These are phyloP conservation scores for Netelia melanura DNA, from an alignment of 2,888 invertebrate genomes.

Conservation along the genomic window DNA sequence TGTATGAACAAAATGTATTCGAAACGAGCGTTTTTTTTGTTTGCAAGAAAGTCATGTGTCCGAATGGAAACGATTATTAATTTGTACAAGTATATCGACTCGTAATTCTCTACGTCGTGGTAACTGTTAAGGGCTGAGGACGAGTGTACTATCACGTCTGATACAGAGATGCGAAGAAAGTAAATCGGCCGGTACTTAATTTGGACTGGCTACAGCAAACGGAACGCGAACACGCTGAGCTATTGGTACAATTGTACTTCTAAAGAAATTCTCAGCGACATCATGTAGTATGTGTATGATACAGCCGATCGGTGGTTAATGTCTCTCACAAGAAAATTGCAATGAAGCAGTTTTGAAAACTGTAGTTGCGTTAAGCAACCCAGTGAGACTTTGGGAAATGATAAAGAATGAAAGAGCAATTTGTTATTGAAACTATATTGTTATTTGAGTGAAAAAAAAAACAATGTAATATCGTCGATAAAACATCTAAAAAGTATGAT, in stretches of 20 bases:
- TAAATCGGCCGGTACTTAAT: not conserved
- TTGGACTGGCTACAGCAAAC: not conserved
- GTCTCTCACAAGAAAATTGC: slow-evolving; percentile 4
- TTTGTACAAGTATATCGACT: not conserved
- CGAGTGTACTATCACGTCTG: not conserved
- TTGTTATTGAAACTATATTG: slow-evolving; percentile 48
- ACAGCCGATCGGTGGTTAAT: not conserved
- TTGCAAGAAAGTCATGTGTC: not conserved
- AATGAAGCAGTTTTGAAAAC: slow-evolving; percentile 5
- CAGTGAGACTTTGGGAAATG: slow-evolving; percentile 6
- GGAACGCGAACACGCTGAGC: not conserved
- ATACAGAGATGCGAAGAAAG: not conserved
- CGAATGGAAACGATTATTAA: not conserved
- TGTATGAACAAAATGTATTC: not conserved
- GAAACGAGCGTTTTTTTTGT: not conserved
- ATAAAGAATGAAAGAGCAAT: slow-evolving; percentile 36
- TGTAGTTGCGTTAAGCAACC: not conserved
- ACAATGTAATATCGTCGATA: slow-evolving; percentile 1
- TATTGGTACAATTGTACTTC: not conserved
- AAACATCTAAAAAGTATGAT: slow-evolving; percentile 5
- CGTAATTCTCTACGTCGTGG: not conserved
- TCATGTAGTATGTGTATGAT: not conserved
- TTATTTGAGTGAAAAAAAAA: slow-evolving; percentile 12
- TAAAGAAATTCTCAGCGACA: slow-evolving; percentile 5
- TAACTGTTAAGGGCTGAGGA: not conserved